Conservation (phyloP, 2,113 vertebrate genomes). For the western clawed frog (Xenopus tropicalis) region UCB_Xtro_10.0 CM004443.2:193710001-193710500, state of each 20-base stretch:
- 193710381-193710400: too few species aligned
- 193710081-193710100: constrained; percentile 11
- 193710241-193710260: not conserved
- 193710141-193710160: constrained; percentile 5
- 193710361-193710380: too few species aligned
- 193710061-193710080: constrained; percentile 5
- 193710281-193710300: too few species aligned
- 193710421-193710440: too few species aligned
- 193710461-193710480: too few species aligned
- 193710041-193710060: constrained; percentile 3
- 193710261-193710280: too few species aligned
- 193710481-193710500: too few species aligned
- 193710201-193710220: not conserved
- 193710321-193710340: too few species aligned
- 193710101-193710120: constrained; percentile 1
- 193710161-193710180: not conserved
- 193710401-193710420: too few species aligned
- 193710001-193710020: constrained; percentile 31
- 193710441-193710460: too few species aligned
- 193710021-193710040: constrained; percentile 15
- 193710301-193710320: too few species aligned
- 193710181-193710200: not conserved
- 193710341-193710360: too few species aligned
- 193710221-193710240: not conserved
- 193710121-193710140: constrained; percentile 9